Evolutionary conservation across 2,888 invertebrate genomes (phyloP).

Genomic region (Stenchaetothrips biformis): DNA sequence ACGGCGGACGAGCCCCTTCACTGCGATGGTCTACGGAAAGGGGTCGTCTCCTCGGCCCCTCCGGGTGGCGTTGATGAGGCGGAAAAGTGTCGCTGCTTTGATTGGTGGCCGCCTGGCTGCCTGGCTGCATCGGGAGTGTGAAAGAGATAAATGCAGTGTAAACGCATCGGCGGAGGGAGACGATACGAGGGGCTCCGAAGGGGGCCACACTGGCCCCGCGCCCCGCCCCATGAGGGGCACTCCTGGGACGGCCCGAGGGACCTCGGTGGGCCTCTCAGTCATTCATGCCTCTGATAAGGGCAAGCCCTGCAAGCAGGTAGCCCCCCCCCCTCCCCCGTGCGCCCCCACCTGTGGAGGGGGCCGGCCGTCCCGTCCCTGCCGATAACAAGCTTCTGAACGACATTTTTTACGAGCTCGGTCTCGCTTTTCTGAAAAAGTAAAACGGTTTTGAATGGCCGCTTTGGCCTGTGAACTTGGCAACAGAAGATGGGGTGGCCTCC

Average conservation of each 20-base stretch:
- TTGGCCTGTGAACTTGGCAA: too few species aligned
- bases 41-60: too few species aligned
- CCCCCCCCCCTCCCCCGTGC: background rate
- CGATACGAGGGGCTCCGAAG: too few species aligned
- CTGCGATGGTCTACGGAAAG: too few species aligned
- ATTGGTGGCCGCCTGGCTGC: background rate
- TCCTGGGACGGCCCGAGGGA: too few species aligned
- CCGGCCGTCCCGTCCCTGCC: too few species aligned
- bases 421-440: background rate
- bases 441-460: too few species aligned
- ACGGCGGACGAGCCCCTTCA: too few species aligned
- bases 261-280: background rate
- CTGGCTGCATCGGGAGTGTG: background rate
- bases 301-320: background rate
- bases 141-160: constrained; percentile 15
- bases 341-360: background rate
- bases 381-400: background rate
- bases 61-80: too few species aligned
- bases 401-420: background rate
- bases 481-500: too few species aligned
- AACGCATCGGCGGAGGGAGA: background rate
- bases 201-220: background rate
- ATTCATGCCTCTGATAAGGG: constrained; percentile 7
- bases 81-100: too few species aligned
- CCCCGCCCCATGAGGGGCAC: background rate